phyloP scores from a whole-genome alignment of 2,113 vertebrate species.

The Leiothrix lutea region DNA sequence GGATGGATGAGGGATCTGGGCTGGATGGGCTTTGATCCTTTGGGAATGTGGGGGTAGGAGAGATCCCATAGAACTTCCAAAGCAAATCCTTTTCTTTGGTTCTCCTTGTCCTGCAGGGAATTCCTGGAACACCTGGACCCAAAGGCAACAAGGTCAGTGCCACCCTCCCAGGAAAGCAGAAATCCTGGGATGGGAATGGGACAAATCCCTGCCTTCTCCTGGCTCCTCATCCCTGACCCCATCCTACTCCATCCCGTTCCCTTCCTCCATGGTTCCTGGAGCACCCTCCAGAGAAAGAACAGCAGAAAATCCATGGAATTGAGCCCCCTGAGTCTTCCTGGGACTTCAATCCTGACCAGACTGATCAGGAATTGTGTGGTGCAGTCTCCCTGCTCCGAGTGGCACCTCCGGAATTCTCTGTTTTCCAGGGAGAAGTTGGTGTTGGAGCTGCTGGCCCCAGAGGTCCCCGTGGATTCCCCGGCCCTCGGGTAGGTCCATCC shows the following conservation, averaged over 20 bases:
- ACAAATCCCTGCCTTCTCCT: not conserved
- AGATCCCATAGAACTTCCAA: not conserved
- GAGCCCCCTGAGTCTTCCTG: not conserved
- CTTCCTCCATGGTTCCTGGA: not conserved
- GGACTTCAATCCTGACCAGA: not conserved
- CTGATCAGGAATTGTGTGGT: not conserved
- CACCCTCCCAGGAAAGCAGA: not conserved
- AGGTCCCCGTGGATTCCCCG: slow-evolving; percentile 77
- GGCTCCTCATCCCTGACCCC: not conserved
- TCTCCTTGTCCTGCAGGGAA: slow-evolving; percentile 66
- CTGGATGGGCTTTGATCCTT: not conserved
- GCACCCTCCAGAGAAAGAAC: not conserved
- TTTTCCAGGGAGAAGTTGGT: slow-evolving; percentile 77
- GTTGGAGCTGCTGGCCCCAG: slow-evolving; percentile 76
- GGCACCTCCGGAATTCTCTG: not conserved
- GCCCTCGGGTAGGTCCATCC: slow-evolving; percentile 72
- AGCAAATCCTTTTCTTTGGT: not conserved
- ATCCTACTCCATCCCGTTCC: not conserved
- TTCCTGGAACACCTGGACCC: slow-evolving; percentile 70
- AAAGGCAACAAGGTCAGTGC: slow-evolving; percentile 84
- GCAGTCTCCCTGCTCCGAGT: fast-evolving
- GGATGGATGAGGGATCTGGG: not conserved
- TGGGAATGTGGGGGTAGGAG: not conserved
- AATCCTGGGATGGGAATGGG: not conserved
- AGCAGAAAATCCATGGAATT: not conserved